These are phyloP conservation scores for Epinotia demarniana DNA, from an alignment of 2,888 invertebrate genomes.

Conservation along the genomic window DNA sequence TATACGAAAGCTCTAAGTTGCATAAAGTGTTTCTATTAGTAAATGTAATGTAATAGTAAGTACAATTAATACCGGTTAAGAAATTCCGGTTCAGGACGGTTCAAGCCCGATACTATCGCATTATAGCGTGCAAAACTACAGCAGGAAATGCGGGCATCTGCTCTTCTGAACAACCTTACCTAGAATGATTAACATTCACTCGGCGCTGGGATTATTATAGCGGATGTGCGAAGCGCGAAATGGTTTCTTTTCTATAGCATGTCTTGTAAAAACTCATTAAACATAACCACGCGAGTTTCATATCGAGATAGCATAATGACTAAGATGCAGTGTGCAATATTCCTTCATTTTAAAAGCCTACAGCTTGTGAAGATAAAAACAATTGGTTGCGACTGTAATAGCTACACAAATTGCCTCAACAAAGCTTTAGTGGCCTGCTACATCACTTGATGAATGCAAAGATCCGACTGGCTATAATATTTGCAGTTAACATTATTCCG, in stretches of 20 bases:
- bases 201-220: background rate
- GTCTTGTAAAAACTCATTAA: background rate
- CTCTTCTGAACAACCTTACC: background rate
- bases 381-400: background rate
- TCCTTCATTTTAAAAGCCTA: background rate
- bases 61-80: constrained; percentile 11
- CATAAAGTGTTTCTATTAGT: constrained; percentile 7
- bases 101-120: background rate
- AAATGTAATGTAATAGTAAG: constrained; percentile 3
- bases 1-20: constrained; percentile 7
- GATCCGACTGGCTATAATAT: background rate
- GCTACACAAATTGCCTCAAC: background rate
- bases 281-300: constrained; percentile 5
- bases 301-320: constrained; percentile 1
- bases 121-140: background rate
- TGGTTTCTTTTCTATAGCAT: background rate
- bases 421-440: background rate
- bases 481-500: background rate
- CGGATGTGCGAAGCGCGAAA: background rate
- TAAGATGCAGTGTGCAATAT: constrained; percentile 7
- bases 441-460: background rate
- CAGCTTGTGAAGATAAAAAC: background rate
- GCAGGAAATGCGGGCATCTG: background rate
- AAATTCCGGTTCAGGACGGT: constrained; percentile 4
- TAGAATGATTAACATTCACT: background rate